Evolutionary conservation across 2,888 invertebrate species (phyloP), one percentile per base, ranked within the genome.

Genomic region (Coenonympha arcania): DNA sequence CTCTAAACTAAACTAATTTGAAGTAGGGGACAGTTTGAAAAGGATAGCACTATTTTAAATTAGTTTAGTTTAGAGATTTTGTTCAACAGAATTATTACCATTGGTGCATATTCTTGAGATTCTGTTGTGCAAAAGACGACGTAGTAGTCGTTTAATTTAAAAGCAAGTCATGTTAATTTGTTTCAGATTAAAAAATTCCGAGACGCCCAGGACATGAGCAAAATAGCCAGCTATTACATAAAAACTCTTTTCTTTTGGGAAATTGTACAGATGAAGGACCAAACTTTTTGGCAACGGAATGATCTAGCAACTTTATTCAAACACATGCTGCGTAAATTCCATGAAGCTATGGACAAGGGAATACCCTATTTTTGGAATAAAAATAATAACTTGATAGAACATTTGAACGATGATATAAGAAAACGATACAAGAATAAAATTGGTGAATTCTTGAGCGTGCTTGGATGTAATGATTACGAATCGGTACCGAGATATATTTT

Each of bases 181-280:
- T 68, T 64, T 16, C 69, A 83, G 83, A 34, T 82, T 1, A 84
- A 90, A 73, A 88, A 88, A 68, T 61, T 89, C 2, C 79, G 89
- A 2, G 88, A 89, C 57, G 65, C 71, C 0, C 71, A 71, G 31
- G 64, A 66, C 0, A 84, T 88, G 77, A 57, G 72, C 1, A 67
- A 68, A 6, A 73, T 89, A n/a, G 81, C 87, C 0, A 89, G 89
- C 56, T 89, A 90, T 57, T 88, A 83, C 45, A 83, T 89, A 1
- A 89, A 90, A 62, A 88, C 87, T 0, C 53, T 89, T 1, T 84
- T 86, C 59, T 77, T 87, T 43, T 82, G 80, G 71, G 81, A 83
- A 55, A 65, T 73, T 8, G 54, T 13, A 15, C 6, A 8, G 6
- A 13, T 6, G 15, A 61, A 58, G 8, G 64, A 73, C 16, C 54